Evolutionary conservation across 2,888 invertebrate species (phyloP), one percentile per base, ranked within the genome.

Genomic region (Coenonympha glycerion): DNA sequence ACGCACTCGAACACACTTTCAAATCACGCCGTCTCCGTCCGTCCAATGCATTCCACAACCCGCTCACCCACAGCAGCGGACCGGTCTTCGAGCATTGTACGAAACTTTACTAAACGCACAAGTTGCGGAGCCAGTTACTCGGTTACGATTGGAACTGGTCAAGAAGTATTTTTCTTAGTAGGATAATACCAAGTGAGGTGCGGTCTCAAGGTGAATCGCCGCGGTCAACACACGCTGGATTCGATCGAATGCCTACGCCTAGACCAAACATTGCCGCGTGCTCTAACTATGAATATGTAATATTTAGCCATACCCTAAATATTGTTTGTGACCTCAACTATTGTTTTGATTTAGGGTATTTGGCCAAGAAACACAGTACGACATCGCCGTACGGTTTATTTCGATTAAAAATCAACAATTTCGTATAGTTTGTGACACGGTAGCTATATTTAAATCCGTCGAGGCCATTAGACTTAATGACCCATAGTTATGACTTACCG

Each of bases 51-150:
- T 87, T 85, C 87, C 86, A 72, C 76, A 77, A 83, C 85, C 79
- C 73, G 84, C 82, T 87, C 85, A 87, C 86, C 86, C 85, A 86
- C 84, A 86, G 82, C 61, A 60, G 53, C 69, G 70, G 86, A 86
- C 86, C 84, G 85, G 86, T 86, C 86, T 62, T 73, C 71, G 73
- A 77, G 74, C 81, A 76, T 81, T 82, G 79, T 83, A 85, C 79
- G 72, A 81, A 77, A 79, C 74, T 67, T 51, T 51, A 78, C 72
- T 67, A 82, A 61, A 57, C 85, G 69, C 49, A 73, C 73, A 69
- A 69, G 71, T 80, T 68, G 55, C 60, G 68, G 65, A 65, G 76
- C 61, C 63, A 58, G 61, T 66, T 54, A 63, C 62, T 67, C 63
- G 59, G 58, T 71, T 65, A 64, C 61, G 62, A 63, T 60, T 57